These are phyloP conservation scores for Microcebus murinus DNA, from an alignment of 2,113 vertebrate genomes.

Conservation along the genomic window DNA sequence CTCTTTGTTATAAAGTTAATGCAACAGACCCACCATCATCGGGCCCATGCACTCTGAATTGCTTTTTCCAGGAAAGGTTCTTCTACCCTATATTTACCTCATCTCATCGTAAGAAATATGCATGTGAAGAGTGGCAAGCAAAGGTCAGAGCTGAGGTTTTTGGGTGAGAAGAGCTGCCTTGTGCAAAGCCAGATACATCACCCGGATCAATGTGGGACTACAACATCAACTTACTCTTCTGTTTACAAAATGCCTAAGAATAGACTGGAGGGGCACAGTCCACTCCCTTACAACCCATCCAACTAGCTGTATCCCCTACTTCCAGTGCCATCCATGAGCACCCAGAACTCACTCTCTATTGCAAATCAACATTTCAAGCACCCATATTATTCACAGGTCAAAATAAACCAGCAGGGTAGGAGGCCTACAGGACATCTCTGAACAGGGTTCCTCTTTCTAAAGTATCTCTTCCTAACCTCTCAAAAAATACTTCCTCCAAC, in stretches of 20 bases:
- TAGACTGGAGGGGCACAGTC: not conserved
- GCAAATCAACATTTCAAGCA: not conserved
- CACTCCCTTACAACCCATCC: not conserved
- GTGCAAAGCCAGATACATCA: not conserved
- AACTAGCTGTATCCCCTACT: not conserved
- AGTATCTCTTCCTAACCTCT: not conserved
- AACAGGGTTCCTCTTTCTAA: not conserved
- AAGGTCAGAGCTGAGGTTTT: slow-evolving; percentile 1
- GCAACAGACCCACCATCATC: not conserved
- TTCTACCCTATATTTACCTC: not conserved
- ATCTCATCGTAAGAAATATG: slow-evolving; percentile 15
- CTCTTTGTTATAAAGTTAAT: slow-evolving; percentile 69
- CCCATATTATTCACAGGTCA: not conserved
- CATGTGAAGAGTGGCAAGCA: not conserved
- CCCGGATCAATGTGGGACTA: not conserved
- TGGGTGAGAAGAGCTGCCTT: not conserved
- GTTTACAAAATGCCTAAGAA: slow-evolving; percentile 7
- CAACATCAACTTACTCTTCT: not conserved
- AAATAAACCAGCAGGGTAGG: not conserved
- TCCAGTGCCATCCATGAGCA: not conserved
- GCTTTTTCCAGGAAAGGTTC: slow-evolving; percentile 41
- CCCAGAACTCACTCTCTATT: not conserved
- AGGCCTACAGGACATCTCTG: not conserved
- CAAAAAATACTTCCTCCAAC: slow-evolving; percentile 22
- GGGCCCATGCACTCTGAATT: not conserved